phyloP scores from a whole-genome alignment of 2,113 vertebrate species.

The Nesogale talazaci region DNA sequence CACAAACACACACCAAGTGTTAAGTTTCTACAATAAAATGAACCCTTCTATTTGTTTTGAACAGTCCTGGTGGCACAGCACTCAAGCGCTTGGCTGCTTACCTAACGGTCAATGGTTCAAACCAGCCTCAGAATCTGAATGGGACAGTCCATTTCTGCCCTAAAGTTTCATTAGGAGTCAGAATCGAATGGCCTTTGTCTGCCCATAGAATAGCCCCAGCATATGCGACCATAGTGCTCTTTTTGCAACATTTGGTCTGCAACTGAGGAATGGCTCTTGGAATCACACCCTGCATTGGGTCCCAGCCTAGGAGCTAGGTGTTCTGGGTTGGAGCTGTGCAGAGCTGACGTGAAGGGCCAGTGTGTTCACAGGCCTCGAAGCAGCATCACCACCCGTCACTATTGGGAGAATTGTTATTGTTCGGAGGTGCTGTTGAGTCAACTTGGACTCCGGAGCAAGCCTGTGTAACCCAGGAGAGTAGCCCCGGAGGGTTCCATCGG shows the following conservation, averaged over 20 bases:
- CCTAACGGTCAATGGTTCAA: neutral
- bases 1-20: neutral
- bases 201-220: neutral
- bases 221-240: slow-evolving; percentile 8
- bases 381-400: neutral
- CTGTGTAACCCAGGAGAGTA: neutral
- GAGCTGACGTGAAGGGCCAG: neutral
- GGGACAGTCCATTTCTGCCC: neutral
- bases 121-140: neutral
- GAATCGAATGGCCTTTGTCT: neutral
- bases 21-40: neutral
- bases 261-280: neutral
- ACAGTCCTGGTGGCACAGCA: neutral
- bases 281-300: neutral
- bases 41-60: slow-evolving; percentile 24
- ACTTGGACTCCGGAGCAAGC: neutral
- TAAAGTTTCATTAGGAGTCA: neutral
- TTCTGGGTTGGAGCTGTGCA: neutral
- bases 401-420: neutral
- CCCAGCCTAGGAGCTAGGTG: slow-evolving; percentile 7
- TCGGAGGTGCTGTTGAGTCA: neutral
- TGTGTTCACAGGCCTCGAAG: neutral
- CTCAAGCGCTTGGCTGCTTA: neutral
- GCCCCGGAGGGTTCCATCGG: neutral
- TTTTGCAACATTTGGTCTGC: slow-evolving; percentile 39